Evolutionary conservation across 1,140 invertebrate genomes (phyloP).

Genomic region (Caenorhabditis briggsae): DNA sequence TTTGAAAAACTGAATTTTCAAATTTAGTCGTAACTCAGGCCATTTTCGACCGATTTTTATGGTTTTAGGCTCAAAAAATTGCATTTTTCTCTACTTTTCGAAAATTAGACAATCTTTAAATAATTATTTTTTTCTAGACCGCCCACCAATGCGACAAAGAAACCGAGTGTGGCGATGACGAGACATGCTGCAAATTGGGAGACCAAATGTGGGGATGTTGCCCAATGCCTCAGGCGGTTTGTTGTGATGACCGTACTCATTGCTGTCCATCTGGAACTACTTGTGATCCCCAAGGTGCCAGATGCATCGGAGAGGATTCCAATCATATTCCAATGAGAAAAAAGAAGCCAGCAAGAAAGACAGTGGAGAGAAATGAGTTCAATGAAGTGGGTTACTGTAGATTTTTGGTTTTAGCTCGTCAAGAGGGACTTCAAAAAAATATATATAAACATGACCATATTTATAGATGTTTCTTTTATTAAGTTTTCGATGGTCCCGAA

Average conservation of each 20-base stretch:
- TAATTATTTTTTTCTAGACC: not conserved
- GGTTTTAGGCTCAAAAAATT: conserved; percentile 52
- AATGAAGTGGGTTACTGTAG: conserved; percentile 1
- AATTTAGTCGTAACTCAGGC: too few species aligned
- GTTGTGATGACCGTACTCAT: conserved; percentile 63
- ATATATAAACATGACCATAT: too few species aligned
- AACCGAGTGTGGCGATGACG: not conserved
- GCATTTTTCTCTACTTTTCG: too few species aligned
- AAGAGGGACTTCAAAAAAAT: too few species aligned
- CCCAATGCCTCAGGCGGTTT: conserved; percentile 72
- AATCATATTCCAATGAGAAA: conserved; percentile 56
- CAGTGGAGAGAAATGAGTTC: conserved; percentile 56
- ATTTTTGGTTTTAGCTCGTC: not conserved
- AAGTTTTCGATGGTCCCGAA: too few species aligned
- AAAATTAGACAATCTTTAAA: not conserved
- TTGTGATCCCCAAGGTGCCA: conserved; percentile 22
- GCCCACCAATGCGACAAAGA: conserved; percentile 18
- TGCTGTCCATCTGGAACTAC: conserved; percentile 60
- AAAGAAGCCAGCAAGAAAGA: conserved; percentile 61
- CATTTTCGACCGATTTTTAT: too few species aligned
- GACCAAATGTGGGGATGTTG: conserved; percentile 77
- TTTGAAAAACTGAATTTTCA: too few species aligned
- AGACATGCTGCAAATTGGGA: conserved; percentile 26
- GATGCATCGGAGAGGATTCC: conserved; percentile 30
- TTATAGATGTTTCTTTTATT: too few species aligned